A percentile compares a stretch with the other conserved stretches of the same genome.
Evolutionary conservation across 2,113 vertebrate genomes (phyloP).

Genomic region (Grantiella picta): DNA sequence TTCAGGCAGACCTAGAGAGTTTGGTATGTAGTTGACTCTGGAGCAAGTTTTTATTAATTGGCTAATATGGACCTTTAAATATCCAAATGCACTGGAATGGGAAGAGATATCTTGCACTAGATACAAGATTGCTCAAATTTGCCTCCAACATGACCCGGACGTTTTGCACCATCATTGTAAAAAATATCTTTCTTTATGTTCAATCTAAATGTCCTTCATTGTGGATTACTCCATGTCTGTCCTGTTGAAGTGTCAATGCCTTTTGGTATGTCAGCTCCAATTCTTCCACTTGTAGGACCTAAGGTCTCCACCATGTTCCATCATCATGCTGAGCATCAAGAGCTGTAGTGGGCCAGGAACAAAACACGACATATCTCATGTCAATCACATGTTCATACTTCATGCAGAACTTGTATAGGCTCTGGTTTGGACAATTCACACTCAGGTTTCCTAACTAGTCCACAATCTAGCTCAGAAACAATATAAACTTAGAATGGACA

Average conservation of each 20-base stretch:
- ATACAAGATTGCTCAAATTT: neutral
- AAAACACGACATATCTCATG: neutral
- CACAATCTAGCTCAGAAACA: fast-evolving
- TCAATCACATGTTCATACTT: neutral
- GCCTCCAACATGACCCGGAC: neutral
- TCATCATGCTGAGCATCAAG: neutral
- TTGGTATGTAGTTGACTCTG: neutral
- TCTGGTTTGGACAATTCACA: neutral
- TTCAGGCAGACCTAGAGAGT: neutral
- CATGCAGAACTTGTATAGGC: neutral
- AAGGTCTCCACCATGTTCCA: neutral
- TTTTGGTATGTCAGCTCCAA: neutral
- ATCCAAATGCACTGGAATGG: too few relatives aligned
- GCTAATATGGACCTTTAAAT: neutral
- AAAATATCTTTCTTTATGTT: neutral
- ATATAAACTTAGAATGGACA: fast-evolving
- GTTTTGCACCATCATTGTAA: neutral
- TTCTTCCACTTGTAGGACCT: neutral
- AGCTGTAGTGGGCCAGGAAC: neutral
- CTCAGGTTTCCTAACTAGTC: neutral
- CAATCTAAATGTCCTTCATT: neutral
- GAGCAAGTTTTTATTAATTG: neutral
- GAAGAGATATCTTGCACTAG: neutral
- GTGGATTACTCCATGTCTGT: neutral
- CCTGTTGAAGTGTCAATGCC: neutral